Evolutionary conservation across 2,888 invertebrate species (phyloP), one percentile per base, ranked within the genome.

Genomic region (Melitaea athalia): DNA sequence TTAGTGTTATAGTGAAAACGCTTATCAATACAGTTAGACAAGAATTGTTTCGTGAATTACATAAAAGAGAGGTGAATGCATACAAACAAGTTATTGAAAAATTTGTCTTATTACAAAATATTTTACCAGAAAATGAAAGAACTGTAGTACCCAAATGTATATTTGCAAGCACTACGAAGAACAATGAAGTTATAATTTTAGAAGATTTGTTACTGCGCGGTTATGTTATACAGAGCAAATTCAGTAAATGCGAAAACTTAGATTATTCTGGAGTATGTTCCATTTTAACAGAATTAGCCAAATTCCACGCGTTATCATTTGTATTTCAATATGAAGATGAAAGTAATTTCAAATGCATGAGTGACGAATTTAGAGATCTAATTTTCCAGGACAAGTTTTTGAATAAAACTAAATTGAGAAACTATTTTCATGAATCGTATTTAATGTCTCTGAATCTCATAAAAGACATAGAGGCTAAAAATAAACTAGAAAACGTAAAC

Each of bases 1-100:
- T 71, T 1, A 86, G 80, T 81, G 84, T 88, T 52, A 88, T 92
- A 64, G 85, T 91, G 0, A 92, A 92, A 75, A 90, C 91, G 49
- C 75, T 91, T 47, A 81, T 90, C 8, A 91, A 89, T 68, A 87
- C 89, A 5, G 77, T 81, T 38, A 83, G 88, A 66, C 88, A 87
- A 69, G 86, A 86, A 47, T 69, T 89, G n/a, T 92, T 91, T 68
- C 79, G 84, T 62, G 87, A 86, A 69, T 72, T 92, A 17, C 92
- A 91, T 75, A 79, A 80, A 74, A 78, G 91, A 67, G 91, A 92
- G 85, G 87, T 88, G 0, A 72, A 72, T 2, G 87, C 84, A 14
- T 91, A 92, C 63, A 76, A 78, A 3, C 75, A 83, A 49, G 77
- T 92, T 8, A 75, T 90, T 61, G 78, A 80, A 0, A 79, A 80